Base-by-base conservation (phyloP, 2,113 vertebrate species). In the Sciurus niger region DNA sequence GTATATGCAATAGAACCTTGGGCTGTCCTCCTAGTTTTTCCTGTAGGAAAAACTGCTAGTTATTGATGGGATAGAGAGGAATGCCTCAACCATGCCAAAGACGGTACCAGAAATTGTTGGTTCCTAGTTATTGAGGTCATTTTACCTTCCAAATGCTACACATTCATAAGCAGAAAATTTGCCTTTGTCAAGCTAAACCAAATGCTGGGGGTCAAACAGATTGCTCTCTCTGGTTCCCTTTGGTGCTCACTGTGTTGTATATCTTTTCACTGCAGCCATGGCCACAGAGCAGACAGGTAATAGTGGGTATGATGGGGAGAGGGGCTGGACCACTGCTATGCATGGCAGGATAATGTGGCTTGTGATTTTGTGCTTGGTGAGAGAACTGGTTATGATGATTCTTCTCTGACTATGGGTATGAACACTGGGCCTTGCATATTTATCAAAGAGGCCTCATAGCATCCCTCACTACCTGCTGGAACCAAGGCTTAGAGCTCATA, bases 271-370 rank as follows among this genome's bases (percentile, higher is more conserved):
- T 98, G 98, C 99, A 99, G 99, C 99, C 99, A 99, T 77, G 99
- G 99, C 97, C 99, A 99, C 99, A 99, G 99, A 98, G 98, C 99
- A 96, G 99, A 99, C 99, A 99, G 99, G 99, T 99, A 99, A 99
- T 7, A 84, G 96, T 70, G 92, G 78, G 43, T 20, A 8, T 90
- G 48, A 86, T 86, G 95, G 94, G 95, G 70, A n/a, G 9, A 77
- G 73, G 93, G 94, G 72, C 58, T 96, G 96, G 96, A 80, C 78
- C 63, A 87, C 87, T 95, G 89, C 95, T 94, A 16, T 97, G 97
- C 97, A 98, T 98, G 97, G 79, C 94, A 76, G 86, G 65, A 77
- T 51, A 84, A 2, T 90, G 30, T 95, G 77, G 51, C 87, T 94
- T 97, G 60, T 95, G 78, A 46, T 87, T 74, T 89, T 97, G 84